Percentiles rank a stretch among this genome's conserved stretches.
These are phyloP conservation scores for Sebastes kiyomatsui DNA, from an alignment of 2,797 vertebrate genomes.

Conservation along the genomic window DNA sequence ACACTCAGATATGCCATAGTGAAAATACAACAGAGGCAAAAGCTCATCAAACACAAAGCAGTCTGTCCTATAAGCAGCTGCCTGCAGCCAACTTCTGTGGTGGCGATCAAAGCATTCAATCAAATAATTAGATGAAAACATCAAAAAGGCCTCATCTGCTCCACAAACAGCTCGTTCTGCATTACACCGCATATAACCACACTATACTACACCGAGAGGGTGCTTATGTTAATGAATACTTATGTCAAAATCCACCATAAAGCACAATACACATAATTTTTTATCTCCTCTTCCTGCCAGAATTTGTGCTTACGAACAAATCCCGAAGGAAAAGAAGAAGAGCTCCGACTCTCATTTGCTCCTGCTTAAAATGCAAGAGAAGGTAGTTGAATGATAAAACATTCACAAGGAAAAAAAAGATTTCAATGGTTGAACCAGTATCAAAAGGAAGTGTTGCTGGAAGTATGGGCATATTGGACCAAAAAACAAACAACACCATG, in stretches of 20 bases:
- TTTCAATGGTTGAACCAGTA: neutral
- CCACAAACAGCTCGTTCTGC: conserved; percentile 27
- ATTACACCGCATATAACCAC: conserved; percentile 3
- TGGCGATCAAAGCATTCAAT: conserved; percentile 74
- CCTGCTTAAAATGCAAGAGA: neutral
- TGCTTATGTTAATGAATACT: neutral
- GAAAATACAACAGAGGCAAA: conserved; percentile 46
- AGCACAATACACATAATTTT: neutral
- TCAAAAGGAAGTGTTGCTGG: neutral
- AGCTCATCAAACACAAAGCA: conserved; percentile 49
- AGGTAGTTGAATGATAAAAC: neutral
- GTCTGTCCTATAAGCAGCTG: conserved; percentile 38
- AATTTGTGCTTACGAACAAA: neutral
- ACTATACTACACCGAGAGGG: neutral
- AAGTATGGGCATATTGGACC: neutral
- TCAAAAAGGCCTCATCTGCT: conserved; percentile 50
- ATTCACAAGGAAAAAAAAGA: neutral
- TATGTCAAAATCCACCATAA: neutral
- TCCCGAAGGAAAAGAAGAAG: neutral
- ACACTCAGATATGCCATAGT: conserved; percentile 17
- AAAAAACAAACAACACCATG: neutral
- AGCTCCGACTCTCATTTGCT: neutral
- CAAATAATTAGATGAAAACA: conserved; percentile 73
- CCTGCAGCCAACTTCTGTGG: conserved; percentile 53
- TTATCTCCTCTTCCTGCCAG: neutral